phyloP scores from a whole-genome alignment of 37 sponge, comb jelly and placozoan genomes.

The Halichondria panicea region DNA sequence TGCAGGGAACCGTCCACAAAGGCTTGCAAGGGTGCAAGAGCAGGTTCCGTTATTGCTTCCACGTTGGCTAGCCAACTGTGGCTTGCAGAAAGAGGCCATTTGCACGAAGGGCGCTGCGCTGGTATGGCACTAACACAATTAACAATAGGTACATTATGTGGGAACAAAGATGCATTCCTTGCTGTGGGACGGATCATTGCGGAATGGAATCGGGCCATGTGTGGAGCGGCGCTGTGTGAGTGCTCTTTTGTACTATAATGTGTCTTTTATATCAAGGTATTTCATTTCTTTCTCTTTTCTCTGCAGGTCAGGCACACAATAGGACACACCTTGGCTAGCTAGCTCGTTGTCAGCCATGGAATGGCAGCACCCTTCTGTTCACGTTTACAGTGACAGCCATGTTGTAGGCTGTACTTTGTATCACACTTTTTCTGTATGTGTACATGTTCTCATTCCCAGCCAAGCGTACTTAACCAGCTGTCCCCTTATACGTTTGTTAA shows the following conservation, averaged over 20 bases:
- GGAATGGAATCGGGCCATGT: not conserved
- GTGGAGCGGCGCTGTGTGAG: not conserved
- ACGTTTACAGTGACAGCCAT: no score
- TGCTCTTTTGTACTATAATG: not conserved
- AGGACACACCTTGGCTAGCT: not conserved
- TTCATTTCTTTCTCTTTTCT: not conserved
- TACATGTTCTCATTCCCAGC: no score
- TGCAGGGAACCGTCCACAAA: not conserved
- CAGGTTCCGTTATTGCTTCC: not conserved
- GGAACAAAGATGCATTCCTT: constrained; percentile 19
- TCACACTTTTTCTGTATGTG: no score
- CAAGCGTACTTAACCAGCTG: no score
- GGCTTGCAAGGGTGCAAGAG: not conserved
- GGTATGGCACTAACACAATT: not conserved
- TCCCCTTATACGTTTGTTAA: no score
- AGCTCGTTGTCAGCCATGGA: no score
- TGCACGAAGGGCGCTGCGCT: constrained; percentile 38
- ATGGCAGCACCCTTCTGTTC: no score
- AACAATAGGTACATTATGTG: constrained; percentile 29
- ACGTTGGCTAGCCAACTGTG: not conserved
- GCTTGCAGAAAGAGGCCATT: constrained; percentile 27
- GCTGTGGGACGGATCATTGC: not conserved
- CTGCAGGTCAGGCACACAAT: no score
- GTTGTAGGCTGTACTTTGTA: no score
- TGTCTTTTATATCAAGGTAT: no score